phyloP scores from a whole-genome alignment of 1,140 invertebrate species.

The Sipha flava region DNA sequence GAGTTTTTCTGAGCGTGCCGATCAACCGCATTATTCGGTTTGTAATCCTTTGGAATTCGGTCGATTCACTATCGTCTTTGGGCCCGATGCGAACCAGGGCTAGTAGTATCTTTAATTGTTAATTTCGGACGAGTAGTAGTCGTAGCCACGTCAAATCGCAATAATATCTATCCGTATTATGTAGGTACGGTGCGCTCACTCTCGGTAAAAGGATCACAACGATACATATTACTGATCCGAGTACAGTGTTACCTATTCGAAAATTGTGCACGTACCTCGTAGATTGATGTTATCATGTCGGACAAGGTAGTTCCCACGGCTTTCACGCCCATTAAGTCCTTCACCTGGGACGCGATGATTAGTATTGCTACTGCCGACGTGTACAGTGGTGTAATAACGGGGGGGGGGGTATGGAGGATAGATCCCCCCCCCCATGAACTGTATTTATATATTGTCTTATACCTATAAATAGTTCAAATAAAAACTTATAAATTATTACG shows the following conservation, averaged over 20 bases:
- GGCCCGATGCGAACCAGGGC: constrained; percentile 51
- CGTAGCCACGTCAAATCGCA: no score
- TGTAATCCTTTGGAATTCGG: constrained; percentile 43
- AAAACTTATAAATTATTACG: no score
- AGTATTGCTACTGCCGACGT: constrained; percentile 85
- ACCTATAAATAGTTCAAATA: no score
- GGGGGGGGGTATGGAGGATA: no score
- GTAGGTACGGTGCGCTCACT: constrained; percentile 45
- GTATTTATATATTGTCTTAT: no score
- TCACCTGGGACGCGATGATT: constrained; percentile 80
- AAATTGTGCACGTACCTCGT: constrained; percentile 53
- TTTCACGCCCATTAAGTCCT: constrained; percentile 68
- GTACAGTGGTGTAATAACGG: no score
- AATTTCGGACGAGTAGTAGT: no score
- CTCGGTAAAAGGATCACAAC: constrained; percentile 59
- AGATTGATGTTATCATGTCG: constrained; percentile 60
- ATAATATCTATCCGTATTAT: no score
- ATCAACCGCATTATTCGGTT: constrained; percentile 49
- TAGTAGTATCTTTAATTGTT: constrained; percentile 43
- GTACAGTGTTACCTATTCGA: constrained; percentile 55
- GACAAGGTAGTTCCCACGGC: constrained; percentile 65
- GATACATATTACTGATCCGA: constrained; percentile 64
- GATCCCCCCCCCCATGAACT: no score
- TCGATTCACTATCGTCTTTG: constrained; percentile 45
- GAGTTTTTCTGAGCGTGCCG: constrained; percentile 48